A percentile compares a stretch with the other conserved stretches of the same genome.
These are phyloP conservation scores for Aspidiotus rigidus DNA, from an alignment of 2,888 invertebrate genomes.

Conservation along the genomic window DNA sequence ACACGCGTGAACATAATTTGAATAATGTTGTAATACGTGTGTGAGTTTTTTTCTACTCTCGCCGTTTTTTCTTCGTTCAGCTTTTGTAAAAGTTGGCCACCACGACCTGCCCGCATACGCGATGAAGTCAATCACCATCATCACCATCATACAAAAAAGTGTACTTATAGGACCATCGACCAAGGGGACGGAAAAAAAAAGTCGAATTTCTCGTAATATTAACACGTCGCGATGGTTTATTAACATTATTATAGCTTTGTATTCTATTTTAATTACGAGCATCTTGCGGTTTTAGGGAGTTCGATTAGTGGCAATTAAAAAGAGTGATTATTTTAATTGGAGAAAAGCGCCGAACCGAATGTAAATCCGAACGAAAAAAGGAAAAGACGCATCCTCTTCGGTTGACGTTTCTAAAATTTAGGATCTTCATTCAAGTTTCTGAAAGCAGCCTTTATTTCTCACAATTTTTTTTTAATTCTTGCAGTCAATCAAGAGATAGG, in stretches of 20 bases:
- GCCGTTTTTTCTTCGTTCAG: slow-evolving; percentile 10
- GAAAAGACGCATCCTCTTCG: no score
- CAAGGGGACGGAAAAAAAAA: slow-evolving; percentile 9
- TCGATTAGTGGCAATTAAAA: no score
- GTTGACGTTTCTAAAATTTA: no score
- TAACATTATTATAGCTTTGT: slow-evolving; percentile 1
- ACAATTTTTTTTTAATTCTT: no score
- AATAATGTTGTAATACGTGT: slow-evolving; percentile 12
- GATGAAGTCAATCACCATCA: slow-evolving; percentile 22
- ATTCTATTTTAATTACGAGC: neutral
- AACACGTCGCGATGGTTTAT: neutral
- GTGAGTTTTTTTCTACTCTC: slow-evolving; percentile 14
- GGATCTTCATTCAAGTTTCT: no score
- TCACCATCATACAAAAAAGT: no score
- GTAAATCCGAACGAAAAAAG: no score
- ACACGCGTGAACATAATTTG: slow-evolving; percentile 20
- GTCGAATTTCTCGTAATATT: slow-evolving; percentile 15
- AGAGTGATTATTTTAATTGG: no score
- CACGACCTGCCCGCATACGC: slow-evolving; percentile 28
- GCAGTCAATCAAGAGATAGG: no score
- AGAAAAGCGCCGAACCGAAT: no score
- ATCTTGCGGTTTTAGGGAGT: no score
- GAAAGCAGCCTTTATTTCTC: no score
- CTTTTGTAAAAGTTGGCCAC: neutral
- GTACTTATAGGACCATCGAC: neutral